These are phyloP conservation scores for Lipotes vexillifer DNA, from an alignment of 2,113 vertebrate species.

Conservation along the genomic window DNA sequence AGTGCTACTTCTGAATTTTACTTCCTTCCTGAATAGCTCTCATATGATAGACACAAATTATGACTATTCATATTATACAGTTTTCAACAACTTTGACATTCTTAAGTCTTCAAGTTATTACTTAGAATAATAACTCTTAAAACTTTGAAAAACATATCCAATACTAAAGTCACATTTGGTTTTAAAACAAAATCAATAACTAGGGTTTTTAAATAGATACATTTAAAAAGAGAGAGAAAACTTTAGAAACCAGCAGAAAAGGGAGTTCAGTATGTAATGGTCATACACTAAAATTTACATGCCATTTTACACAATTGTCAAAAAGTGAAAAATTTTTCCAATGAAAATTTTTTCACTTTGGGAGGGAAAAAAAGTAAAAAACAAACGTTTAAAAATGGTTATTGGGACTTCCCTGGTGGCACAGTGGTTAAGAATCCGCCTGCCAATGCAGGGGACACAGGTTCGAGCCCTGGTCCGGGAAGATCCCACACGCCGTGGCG, in stretches of 20 bases:
- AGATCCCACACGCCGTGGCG: too few relatives aligned
- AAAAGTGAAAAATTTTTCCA: background rate
- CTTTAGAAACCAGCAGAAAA: background rate
- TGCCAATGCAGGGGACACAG: too few relatives aligned
- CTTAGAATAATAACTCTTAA: background rate
- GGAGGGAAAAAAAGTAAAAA: background rate
- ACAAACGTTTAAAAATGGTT: background rate
- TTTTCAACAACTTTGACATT: slow-evolving; percentile 2
- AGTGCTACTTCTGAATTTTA: background rate
- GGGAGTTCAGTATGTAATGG: background rate
- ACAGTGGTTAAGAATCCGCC: too few relatives aligned
- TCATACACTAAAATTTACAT: background rate
- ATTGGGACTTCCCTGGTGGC: background rate
- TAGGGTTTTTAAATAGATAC: background rate
- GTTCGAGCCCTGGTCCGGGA: too few relatives aligned
- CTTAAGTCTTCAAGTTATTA: background rate
- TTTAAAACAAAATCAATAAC: background rate
- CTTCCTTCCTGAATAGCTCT: background rate
- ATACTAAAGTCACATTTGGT: background rate
- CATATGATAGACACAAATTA: background rate
- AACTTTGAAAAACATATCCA: background rate
- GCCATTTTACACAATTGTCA: background rate
- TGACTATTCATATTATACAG: background rate
- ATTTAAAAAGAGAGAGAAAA: background rate
- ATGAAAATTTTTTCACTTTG: background rate